Conservation (phyloP, 2,888 invertebrate species). For the Eupelmus urozonus region DNA sequence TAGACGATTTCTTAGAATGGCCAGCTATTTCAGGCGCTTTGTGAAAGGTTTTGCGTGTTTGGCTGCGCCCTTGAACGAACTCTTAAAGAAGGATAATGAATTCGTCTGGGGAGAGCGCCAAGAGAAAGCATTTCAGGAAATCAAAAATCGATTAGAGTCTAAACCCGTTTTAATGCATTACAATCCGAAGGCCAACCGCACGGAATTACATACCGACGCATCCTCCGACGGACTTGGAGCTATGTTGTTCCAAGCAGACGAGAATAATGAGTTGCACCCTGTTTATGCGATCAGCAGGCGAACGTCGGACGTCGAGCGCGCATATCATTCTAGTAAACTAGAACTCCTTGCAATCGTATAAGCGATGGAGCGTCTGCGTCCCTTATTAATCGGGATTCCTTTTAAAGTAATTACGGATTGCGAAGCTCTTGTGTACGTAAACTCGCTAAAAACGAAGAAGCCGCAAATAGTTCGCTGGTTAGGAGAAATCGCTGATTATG, state of each 20-base stretch:
- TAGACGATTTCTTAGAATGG: constrained; percentile 44
- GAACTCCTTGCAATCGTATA: constrained; percentile 56
- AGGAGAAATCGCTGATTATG: constrained; percentile 1
- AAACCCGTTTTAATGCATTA: constrained; percentile 31
- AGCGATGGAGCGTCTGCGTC: constrained; percentile 49
- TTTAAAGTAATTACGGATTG: constrained; percentile 63
- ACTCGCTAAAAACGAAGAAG: constrained; percentile 55
- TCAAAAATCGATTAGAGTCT: constrained; percentile 28
- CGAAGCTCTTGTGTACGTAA: constrained; percentile 60
- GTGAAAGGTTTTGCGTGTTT: constrained; percentile 43
- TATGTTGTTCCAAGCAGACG: constrained; percentile 42
- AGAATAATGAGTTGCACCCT: neutral
- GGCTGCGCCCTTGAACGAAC: constrained; percentile 13
- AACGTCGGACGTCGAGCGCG: constrained; percentile 31
- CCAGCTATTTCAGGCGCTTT: constrained; percentile 52
- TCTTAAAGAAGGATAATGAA: constrained; percentile 31
- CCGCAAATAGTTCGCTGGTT: constrained; percentile 37
- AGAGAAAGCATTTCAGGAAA: constrained; percentile 9
- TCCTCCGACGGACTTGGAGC: constrained; percentile 42
- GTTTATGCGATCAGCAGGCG: constrained; percentile 51
- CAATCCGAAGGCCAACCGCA: constrained; percentile 13
- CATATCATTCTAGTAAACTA: constrained; percentile 53
- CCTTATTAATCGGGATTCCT: constrained; percentile 54
- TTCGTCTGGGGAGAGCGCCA: constrained; percentile 5
- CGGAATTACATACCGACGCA: constrained; percentile 55